Percentiles rank a stretch among this genome's conserved stretches.
These are phyloP conservation scores for Chrysolina americana DNA, from an alignment of 2,888 invertebrate genomes.

Conservation along the genomic window DNA sequence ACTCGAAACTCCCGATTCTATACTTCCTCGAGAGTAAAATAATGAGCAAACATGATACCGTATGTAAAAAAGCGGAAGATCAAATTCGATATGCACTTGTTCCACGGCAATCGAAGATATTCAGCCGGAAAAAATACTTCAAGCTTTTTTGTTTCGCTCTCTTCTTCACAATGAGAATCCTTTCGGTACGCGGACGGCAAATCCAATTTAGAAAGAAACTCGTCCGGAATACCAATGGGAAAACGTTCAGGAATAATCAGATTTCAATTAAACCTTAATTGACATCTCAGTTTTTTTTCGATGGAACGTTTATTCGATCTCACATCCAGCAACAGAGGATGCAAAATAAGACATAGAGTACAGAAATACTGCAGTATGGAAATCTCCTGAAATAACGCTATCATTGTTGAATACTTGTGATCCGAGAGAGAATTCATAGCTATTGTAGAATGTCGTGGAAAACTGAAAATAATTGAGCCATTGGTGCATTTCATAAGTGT, in stretches of 20 bases:
- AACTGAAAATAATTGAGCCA: conserved; percentile 6
- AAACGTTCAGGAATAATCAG: conserved; percentile 47
- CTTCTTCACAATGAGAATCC: background rate
- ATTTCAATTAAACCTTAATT: conserved; percentile 50
- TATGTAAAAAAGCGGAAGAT: no score
- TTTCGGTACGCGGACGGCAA: background rate
- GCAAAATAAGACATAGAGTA: background rate
- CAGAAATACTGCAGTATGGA: no score
- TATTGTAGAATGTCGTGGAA: background rate
- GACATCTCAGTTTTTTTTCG: conserved; percentile 44
- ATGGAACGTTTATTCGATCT: conserved; percentile 16
- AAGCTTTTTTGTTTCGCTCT: background rate
- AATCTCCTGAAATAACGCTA: no score
- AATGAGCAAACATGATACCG: no score
- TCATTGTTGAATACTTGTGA: background rate
- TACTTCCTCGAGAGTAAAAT: no score
- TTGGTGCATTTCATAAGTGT: background rate
- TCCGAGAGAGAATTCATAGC: background rate
- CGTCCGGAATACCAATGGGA: conserved; percentile 24
- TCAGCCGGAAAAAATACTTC: background rate
- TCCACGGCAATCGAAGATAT: background rate
- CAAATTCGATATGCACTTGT: background rate
- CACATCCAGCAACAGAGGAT: background rate
- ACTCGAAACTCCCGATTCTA: no score
- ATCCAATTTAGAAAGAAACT: conserved; percentile 12